These are phyloP conservation scores for Oreortyx pictus DNA, from an alignment of 2,797 vertebrate genomes.

Conservation along the genomic window DNA sequence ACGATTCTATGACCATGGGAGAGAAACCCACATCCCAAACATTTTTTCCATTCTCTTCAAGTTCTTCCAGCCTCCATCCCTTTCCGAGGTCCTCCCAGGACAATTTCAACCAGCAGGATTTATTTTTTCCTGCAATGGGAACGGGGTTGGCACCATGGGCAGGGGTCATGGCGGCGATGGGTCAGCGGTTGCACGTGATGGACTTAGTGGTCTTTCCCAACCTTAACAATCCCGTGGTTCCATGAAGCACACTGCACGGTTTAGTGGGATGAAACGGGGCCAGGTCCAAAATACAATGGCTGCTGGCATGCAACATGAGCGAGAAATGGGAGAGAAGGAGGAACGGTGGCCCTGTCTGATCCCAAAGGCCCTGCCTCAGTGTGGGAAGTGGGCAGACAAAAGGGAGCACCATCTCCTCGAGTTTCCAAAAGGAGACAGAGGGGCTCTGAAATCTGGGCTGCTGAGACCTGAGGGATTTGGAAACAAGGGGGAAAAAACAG, in stretches of 20 bases:
- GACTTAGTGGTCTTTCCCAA: no score
- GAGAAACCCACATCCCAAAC: not conserved
- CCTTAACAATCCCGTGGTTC: no score
- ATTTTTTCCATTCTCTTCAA: not conserved
- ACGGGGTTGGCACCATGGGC: not conserved
- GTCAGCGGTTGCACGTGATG: no score
- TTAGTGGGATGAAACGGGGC: not conserved
- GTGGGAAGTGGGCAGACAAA: accelerated
- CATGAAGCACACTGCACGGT: accelerated
- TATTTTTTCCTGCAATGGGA: not conserved
- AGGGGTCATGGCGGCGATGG: not conserved
- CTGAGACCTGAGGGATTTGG: not conserved
- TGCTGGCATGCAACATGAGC: not conserved
- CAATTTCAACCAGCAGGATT: not conserved
- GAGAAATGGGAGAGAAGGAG: not conserved
- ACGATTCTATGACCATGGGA: not conserved
- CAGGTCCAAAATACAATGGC: not conserved
- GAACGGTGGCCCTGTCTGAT: not conserved
- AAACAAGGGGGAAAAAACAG: not conserved
- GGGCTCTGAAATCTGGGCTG: not conserved
- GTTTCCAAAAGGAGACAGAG: not conserved
- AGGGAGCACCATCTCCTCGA: not conserved
- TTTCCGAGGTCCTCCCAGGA: not conserved
- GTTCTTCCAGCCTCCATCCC: not conserved
- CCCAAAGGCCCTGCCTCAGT: not conserved